phyloP scores from a whole-genome alignment of 2,797 vertebrate genomes.

The Sebastes cheni region DNA sequence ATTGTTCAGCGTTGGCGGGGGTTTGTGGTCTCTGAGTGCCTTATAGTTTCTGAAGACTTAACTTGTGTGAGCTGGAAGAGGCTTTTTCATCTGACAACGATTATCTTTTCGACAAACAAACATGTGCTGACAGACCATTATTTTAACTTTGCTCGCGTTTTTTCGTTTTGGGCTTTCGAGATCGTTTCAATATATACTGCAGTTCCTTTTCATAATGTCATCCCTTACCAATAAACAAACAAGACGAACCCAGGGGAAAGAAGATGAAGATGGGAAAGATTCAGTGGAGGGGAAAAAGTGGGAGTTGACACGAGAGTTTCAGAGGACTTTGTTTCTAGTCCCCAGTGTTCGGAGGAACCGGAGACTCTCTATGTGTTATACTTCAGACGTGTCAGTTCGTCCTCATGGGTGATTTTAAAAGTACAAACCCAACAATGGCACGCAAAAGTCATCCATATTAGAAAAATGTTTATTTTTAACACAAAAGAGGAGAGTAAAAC shows the following conservation, averaged over 20 bases:
- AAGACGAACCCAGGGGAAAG: background rate
- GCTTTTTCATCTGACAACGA: slow-evolving; percentile 69
- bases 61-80: slow-evolving; percentile 47
- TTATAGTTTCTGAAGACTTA: slow-evolving; percentile 35
- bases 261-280: slow-evolving; percentile 5
- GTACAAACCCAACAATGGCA: background rate
- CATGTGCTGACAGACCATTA: slow-evolving; percentile 66
- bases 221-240: slow-evolving; percentile 58
- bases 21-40: slow-evolving; percentile 37
- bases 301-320: slow-evolving; percentile 13
- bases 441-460: background rate
- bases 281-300: background rate
- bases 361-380: background rate
- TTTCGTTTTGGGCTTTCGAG: slow-evolving; percentile 39
- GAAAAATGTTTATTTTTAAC: background rate
- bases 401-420: background rate
- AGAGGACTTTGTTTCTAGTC: slow-evolving; percentile 12
- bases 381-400: background rate
- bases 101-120: slow-evolving; percentile 72
- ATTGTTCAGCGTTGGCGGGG: slow-evolving; percentile 38
- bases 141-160: slow-evolving; percentile 53
- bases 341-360: background rate
- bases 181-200: slow-evolving; percentile 34
- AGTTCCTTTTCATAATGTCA: slow-evolving; percentile 36
- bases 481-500: background rate